Evolutionary conservation across 2,113 vertebrate species (phyloP).

Genomic region (Pao palembangensis): DNA sequence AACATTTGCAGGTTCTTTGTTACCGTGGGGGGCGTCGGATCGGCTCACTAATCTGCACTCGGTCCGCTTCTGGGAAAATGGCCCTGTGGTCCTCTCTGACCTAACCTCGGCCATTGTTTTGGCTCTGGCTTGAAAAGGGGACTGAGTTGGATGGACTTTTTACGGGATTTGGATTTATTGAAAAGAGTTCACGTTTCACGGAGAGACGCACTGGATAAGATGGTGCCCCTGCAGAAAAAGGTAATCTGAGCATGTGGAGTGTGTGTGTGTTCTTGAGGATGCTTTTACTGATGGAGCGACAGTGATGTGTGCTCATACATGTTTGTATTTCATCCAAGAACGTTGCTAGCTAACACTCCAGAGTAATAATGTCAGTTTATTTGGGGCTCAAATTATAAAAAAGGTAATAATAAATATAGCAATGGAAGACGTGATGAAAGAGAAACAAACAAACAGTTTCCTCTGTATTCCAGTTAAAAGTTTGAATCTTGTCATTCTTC

Average conservation of each 20-base stretch:
- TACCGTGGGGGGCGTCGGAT: constrained; percentile 19
- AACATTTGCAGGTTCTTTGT: constrained; percentile 25
- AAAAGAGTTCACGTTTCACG: constrained; percentile 20
- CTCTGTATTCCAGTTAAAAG: not conserved
- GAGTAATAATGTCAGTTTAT: too few species aligned
- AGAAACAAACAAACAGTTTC: not conserved
- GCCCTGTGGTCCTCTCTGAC: constrained; percentile 3
- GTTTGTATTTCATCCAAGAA: constrained; percentile 10
- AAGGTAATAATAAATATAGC: too few species aligned
- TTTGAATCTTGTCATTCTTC: constrained; percentile 21
- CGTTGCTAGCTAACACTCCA: constrained; percentile 10
- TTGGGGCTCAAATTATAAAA: too few species aligned
- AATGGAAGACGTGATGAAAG: not conserved
- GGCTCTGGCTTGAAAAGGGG: not conserved
- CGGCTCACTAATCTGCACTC: constrained; percentile 17
- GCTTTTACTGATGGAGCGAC: constrained; percentile 29
- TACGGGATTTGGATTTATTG: constrained; percentile 41
- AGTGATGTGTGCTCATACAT: constrained; percentile 25
- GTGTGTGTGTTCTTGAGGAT: constrained; percentile 5
- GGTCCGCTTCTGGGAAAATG: constrained; percentile 31
- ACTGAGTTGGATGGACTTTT: constrained; percentile 33
- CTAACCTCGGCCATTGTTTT: constrained; percentile 19
- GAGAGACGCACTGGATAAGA: constrained; percentile 52
- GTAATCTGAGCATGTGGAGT: constrained; percentile 57
- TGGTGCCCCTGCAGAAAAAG: constrained; percentile 70